Base-by-base conservation (phyloP, 2,797 vertebrate species). In the Allobates femoralis region DNA sequence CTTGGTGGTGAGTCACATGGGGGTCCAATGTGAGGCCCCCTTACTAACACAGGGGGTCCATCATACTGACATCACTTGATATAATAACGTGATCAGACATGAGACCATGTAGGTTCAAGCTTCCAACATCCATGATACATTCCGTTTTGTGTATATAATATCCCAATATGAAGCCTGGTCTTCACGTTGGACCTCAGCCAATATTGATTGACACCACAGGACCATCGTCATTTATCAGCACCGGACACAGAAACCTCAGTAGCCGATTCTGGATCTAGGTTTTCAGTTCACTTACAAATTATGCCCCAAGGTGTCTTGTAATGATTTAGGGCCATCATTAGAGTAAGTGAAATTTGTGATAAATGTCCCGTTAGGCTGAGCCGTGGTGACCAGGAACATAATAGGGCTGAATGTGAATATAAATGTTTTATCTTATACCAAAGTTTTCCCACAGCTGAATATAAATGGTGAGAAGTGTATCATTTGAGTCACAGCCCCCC, bases 291-390 rank as follows among this genome's bases (percentile, higher is more conserved):
- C 32, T 14, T 37, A 64, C 34, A 81, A 34, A 34, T 28, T 26
- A 16, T n/a, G 41, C 85, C 56, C 56, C 8, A 1, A 41, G 78
- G 77, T 73, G 12, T 75, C 60, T 53, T 21, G 19, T 41, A 64
- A 81, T 86, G 85, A 86, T 86, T 86, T 75, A 86, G 78, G 19
- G 8, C 79, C 58, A 32, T 60, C 66, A 80, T 86, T 86, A 86
- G 28, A 32, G 69, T 10, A 11, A 28, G 55, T 74, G 66, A 81
- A 74, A 32, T 37, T 30, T 62, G 51, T 53, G 37, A 62, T 74
- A 37, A 74, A 81, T 81, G 41, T 71, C 50, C 23, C 16, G 18
- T 26, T 56, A 3, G 5, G 50, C 41, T 46, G 10, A 8, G 75
- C 23, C 16, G 11, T 14, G 30, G 26, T 80, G 21, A 30, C 62